Conservation (phyloP, 2,797 vertebrate species). For the Pyrrhura leucotis region DNA sequence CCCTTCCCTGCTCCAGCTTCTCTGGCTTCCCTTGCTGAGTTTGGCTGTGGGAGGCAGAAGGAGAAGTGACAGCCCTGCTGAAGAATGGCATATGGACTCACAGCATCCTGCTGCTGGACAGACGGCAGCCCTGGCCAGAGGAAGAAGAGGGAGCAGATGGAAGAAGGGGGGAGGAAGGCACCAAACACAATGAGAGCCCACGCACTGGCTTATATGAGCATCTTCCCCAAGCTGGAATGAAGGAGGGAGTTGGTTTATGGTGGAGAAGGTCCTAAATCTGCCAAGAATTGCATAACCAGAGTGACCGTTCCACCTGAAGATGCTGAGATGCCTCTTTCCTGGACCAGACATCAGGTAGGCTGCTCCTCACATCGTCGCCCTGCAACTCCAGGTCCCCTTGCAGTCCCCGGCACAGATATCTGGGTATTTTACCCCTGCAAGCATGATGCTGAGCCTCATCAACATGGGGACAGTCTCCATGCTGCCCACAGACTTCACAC, state of each 20-base stretch:
- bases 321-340: background rate
- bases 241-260: background rate
- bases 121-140: background rate
- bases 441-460: background rate
- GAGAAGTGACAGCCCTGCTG: background rate
- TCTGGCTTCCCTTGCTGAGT: background rate
- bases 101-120: background rate
- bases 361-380: background rate
- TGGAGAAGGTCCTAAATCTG: background rate
- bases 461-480: fast-evolving
- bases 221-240: background rate
- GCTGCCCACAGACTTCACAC: background rate
- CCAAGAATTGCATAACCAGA: background rate
- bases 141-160: background rate
- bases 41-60: background rate
- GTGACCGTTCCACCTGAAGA: background rate
- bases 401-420: background rate
- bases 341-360: background rate
- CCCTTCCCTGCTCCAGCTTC: background rate
- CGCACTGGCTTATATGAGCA: background rate
- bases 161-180: background rate
- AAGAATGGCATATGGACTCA: background rate
- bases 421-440: background rate
- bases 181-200: background rate
- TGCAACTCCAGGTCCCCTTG: background rate